Evolutionary conservation across 2,888 invertebrate genomes (phyloP).

Genomic region (Sthenelais limicola): DNA sequence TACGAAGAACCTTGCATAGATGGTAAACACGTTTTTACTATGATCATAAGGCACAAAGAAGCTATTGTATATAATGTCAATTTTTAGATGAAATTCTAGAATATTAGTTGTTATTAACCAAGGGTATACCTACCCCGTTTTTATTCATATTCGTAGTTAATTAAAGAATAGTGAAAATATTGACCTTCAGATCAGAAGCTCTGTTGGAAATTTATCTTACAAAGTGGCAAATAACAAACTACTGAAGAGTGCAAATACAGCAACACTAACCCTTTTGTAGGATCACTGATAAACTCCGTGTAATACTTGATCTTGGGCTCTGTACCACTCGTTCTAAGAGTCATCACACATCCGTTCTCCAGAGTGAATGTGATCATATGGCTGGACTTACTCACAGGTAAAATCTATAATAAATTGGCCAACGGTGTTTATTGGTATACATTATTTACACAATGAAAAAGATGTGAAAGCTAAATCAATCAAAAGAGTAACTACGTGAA

Average conservation of each 20-base stretch:
- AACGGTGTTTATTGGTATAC: background rate
- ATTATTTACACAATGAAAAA: background rate
- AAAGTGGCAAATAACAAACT: too few relatives aligned
- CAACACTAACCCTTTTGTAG: constrained; percentile 58
- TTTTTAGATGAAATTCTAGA: too few relatives aligned
- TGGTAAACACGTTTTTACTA: too few relatives aligned
- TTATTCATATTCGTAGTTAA: too few relatives aligned
- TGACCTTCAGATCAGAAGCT: too few relatives aligned
- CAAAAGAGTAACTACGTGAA: background rate
- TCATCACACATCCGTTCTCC: constrained; percentile 87
- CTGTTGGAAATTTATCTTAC: too few relatives aligned
- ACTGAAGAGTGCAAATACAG: background rate
- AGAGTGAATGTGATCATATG: constrained; percentile 98
- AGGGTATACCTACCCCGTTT: too few relatives aligned
- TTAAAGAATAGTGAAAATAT: too few relatives aligned
- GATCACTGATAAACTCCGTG: constrained; percentile 77
- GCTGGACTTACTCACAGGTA: constrained; percentile 74
- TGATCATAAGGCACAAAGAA: too few relatives aligned
- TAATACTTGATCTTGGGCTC: constrained; percentile 99
- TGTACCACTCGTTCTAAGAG: constrained; percentile 96
- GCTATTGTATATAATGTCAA: too few relatives aligned
- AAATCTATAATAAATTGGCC: constrained; percentile 66
- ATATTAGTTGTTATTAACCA: too few relatives aligned
- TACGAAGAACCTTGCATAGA: too few relatives aligned
- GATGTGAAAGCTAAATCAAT: background rate